These are phyloP conservation scores for Zaprionus taronus DNA, from an alignment of 1,140 invertebrate species.

Conservation along the genomic window DNA sequence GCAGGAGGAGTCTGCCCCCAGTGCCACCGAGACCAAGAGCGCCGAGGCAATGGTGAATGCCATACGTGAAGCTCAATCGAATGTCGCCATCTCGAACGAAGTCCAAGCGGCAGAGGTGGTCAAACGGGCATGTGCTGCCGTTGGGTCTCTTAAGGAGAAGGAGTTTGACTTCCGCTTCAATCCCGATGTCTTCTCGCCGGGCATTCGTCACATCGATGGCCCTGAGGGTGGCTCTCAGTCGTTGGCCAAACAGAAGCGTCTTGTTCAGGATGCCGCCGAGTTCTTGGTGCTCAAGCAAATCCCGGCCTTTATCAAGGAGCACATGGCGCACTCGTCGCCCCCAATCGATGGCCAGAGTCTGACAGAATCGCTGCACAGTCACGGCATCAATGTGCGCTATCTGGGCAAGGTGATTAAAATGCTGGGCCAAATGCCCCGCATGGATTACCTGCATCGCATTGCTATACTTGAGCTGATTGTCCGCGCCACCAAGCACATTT, in stretches of 20 bases:
- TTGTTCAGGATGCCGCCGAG: constrained; percentile 97
- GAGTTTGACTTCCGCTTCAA: constrained; percentile 99
- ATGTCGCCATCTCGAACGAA: constrained; percentile 88
- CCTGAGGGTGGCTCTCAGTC: constrained; percentile 85
- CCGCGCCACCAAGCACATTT: constrained; percentile 96
- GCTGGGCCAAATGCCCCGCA: constrained; percentile 90
- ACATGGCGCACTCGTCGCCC: constrained; percentile 94
- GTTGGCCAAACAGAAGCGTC: constrained; percentile 92
- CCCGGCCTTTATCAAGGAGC: constrained; percentile 96
- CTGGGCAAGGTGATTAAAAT: constrained; percentile 94
- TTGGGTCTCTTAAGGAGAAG: constrained; percentile 96
- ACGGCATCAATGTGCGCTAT: constrained; percentile 98
- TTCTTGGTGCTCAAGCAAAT: constrained; percentile 97
- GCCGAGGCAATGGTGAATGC: constrained; percentile 82
- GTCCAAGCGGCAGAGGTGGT: constrained; percentile 94
- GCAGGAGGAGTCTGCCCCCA: constrained; percentile 52
- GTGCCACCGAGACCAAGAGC: constrained; percentile 57
- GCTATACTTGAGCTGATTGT: constrained; percentile 94
- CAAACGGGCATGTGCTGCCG: constrained; percentile 93
- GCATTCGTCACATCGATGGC: constrained; percentile 93
- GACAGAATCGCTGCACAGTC: constrained; percentile 95
- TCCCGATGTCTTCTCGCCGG: constrained; percentile 98
- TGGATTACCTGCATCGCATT: constrained; percentile 95
- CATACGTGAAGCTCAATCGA: constrained; percentile 84
- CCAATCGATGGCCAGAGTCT: constrained; percentile 98